Conservation (phyloP, 2,888 invertebrate genomes). For the Amphipyra berbera region DNA sequence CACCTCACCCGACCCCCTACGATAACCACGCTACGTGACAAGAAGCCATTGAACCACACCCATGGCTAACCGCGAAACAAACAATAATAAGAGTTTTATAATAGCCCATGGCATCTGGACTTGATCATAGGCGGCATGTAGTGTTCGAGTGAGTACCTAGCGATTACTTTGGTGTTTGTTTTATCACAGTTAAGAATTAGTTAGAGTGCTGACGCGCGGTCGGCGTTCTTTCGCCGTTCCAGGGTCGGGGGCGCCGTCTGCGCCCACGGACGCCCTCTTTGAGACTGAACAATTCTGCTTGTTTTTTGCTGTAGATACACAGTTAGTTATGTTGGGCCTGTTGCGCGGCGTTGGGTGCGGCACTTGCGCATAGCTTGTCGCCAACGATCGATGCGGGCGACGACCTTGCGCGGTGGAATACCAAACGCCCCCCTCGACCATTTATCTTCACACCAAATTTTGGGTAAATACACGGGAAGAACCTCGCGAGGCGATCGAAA, state of each 20-base stretch:
- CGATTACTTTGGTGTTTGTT: constrained; percentile 59
- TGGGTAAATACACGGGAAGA: constrained; percentile 31
- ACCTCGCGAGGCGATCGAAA: constrained; percentile 31
- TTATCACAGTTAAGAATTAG: constrained; percentile 60
- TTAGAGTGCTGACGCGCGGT: constrained; percentile 49
- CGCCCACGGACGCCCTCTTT: constrained; percentile 79
- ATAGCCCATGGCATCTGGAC: background rate
- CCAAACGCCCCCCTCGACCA: constrained; percentile 26
- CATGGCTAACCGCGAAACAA: constrained; percentile 56
- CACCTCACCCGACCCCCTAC: constrained; percentile 53
- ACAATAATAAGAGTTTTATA: constrained; percentile 26
- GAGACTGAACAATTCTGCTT: constrained; percentile 73
- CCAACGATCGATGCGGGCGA: constrained; percentile 79
- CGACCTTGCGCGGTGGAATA: constrained; percentile 77
- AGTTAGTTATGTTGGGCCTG: constrained; percentile 70
- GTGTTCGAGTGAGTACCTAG: constrained; percentile 47
- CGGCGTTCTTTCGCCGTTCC: constrained; percentile 54
- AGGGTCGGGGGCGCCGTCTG: constrained; percentile 76
- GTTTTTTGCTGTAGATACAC: constrained; percentile 68
- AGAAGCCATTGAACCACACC: constrained; percentile 75
- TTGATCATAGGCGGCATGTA: constrained; percentile 12
- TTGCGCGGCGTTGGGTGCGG: constrained; percentile 69
- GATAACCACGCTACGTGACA: constrained; percentile 60
- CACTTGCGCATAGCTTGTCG: constrained; percentile 70
- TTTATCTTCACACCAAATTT: constrained; percentile 50